Evolutionary conservation across 2,888 invertebrate species (phyloP).

Genomic region (Tupiocoris notatus): DNA sequence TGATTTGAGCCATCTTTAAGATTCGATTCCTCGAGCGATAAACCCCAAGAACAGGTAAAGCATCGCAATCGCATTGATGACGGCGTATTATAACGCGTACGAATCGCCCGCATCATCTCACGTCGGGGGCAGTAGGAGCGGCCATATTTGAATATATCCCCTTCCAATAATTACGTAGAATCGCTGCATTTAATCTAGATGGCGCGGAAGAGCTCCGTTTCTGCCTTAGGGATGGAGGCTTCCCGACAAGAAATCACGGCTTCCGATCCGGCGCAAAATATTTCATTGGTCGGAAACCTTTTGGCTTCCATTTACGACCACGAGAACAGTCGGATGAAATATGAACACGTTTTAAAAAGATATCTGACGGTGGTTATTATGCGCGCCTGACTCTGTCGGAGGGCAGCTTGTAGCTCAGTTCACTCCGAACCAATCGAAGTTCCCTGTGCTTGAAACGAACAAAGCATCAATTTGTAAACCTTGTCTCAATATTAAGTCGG

Average conservation of each 20-base stretch:
- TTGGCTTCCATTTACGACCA: neutral
- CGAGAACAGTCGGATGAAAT: conserved; percentile 5
- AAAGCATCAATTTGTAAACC: neutral
- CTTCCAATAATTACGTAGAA: conserved; percentile 15
- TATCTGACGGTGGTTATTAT: conserved; percentile 21
- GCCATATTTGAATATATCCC: conserved; percentile 17
- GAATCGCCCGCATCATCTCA: neutral
- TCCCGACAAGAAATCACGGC: conserved; percentile 20
- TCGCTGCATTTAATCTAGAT: neutral
- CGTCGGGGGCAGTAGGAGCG: neutral
- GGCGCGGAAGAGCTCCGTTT: neutral
- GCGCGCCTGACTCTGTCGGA: too few species aligned
- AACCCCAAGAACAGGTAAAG: too few species aligned
- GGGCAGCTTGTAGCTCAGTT: too few species aligned
- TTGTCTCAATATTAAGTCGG: neutral
- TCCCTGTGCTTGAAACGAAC: neutral
- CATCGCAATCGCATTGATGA: too few species aligned
- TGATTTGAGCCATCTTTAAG: too few species aligned
- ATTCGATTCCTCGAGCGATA: too few species aligned
- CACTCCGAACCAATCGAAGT: neutral
- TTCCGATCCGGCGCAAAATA: conserved; percentile 17
- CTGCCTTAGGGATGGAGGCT: neutral
- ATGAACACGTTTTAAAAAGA: neutral
- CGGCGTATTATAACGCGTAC: neutral
- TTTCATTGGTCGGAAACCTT: neutral